A percentile compares a stretch with the other conserved stretches of the same genome.
Evolutionary conservation across 2,113 vertebrate species (phyloP).

Genomic region (Eretmochelys imbricata): DNA sequence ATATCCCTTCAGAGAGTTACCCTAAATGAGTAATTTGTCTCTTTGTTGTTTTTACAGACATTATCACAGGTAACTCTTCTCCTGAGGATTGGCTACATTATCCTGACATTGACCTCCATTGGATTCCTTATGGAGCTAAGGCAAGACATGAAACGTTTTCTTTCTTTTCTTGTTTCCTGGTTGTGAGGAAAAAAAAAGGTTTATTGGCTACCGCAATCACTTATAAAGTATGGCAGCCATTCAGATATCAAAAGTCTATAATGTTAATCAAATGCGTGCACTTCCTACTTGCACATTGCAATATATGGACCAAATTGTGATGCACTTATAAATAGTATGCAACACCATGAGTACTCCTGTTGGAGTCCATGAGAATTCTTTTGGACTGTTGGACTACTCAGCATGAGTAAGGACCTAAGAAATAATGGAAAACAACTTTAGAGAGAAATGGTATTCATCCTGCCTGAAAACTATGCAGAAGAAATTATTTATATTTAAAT

Average conservation of each 20-base stretch:
- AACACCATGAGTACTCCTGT: not conserved
- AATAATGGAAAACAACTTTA: not conserved
- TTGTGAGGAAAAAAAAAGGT: not conserved
- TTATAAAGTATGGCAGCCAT: not conserved
- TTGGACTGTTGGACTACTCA: rapidly evolving
- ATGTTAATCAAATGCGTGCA: rapidly evolving
- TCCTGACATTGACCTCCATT: constrained; percentile 88
- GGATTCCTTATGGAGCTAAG: constrained; percentile 90
- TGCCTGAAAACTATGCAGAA: not conserved
- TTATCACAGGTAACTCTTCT: constrained; percentile 83
- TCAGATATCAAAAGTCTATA: not conserved
- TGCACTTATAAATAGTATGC: not conserved
- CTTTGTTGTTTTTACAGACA: constrained; percentile 65
- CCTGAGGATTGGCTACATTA: constrained; percentile 83
- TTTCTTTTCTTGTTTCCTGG: not conserved
- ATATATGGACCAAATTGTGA: not conserved
- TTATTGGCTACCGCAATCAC: not conserved
- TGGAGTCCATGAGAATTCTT: not conserved
- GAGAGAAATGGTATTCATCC: not conserved
- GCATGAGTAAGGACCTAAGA: not conserved
- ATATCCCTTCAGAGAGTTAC: not conserved
- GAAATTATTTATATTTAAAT: not conserved
- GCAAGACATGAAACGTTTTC: constrained; percentile 65
- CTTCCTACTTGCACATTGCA: rapidly evolving
- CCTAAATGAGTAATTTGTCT: not conserved